These are phyloP conservation scores for Melanchra persicariae DNA, from an alignment of 2,888 invertebrate genomes.

Conservation along the genomic window DNA sequence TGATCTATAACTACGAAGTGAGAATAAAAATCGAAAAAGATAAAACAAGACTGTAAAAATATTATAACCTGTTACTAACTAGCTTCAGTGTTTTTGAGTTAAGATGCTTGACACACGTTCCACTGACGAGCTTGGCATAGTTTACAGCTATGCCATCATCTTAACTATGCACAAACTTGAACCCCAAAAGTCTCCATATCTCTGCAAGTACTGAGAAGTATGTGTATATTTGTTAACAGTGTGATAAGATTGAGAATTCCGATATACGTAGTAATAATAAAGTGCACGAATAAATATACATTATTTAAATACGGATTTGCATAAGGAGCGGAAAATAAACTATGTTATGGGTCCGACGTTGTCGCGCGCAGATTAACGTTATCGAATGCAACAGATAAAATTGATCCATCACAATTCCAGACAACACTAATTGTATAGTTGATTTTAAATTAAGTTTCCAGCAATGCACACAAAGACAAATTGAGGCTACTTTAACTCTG, in stretches of 20 bases:
- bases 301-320: conserved; percentile 33
- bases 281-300: conserved; percentile 34
- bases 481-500: background rate
- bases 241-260: conserved; percentile 21
- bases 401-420: conserved; percentile 44
- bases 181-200: background rate
- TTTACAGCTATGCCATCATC: background rate
- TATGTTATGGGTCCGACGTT: conserved; percentile 34
- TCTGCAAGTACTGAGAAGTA: background rate
- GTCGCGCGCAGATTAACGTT: conserved; percentile 44
- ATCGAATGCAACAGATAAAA: conserved; percentile 43
- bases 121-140: background rate
- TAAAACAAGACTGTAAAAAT: conserved; percentile 22
- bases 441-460: conserved; percentile 17
- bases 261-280: conserved; percentile 20
- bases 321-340: conserved; percentile 42
- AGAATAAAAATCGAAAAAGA: conserved; percentile 51
- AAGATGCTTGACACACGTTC: background rate
- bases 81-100: conserved; percentile 5
- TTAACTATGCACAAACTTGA: conserved; percentile 4
- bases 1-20: conserved; percentile 51
- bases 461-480: conserved; percentile 18
- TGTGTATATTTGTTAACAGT: conserved; percentile 16
- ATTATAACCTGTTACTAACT: conserved; percentile 21
- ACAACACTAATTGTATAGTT: conserved; percentile 34